A percentile compares a stretch with the other conserved stretches of the same genome.
Evolutionary conservation across 2,888 invertebrate species (phyloP).

Genomic region (Ornithoptera priamus): DNA sequence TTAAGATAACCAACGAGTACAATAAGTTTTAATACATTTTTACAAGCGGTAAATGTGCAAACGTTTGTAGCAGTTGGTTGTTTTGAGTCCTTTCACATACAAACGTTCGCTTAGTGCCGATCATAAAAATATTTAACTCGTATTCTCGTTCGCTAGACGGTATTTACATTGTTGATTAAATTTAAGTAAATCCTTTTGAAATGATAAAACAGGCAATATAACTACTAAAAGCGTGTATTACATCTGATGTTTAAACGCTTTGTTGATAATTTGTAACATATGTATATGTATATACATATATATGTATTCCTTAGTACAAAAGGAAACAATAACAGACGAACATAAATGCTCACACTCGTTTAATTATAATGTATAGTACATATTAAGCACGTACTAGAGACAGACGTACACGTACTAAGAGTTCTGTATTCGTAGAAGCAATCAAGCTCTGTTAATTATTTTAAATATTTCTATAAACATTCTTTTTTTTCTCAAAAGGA

Average conservation of each 20-base stretch:
- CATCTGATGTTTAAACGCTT: constrained; percentile 8
- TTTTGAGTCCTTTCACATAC: background rate
- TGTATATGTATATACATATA: background rate
- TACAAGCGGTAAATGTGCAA: constrained; percentile 2
- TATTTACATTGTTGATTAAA: background rate
- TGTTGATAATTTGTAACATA: constrained; percentile 9
- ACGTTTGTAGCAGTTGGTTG: background rate
- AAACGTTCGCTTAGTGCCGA: background rate
- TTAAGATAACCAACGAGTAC: background rate
- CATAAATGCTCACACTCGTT: background rate
- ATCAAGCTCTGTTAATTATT: too few species aligned
- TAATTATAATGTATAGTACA: background rate
- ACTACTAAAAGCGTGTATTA: background rate
- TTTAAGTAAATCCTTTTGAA: constrained; percentile 8
- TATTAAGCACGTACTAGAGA: background rate
- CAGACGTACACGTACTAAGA: too few species aligned
- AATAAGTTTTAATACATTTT: constrained; percentile 2
- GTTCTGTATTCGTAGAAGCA: too few species aligned
- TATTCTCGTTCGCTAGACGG: background rate
- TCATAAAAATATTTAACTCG: background rate
- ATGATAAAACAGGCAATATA: constrained; percentile 3
- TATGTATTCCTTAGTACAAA: constrained; percentile 8
- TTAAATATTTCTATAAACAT: too few species aligned
- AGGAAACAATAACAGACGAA: constrained; percentile 1
- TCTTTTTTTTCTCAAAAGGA: too few species aligned